Base-by-base conservation (phyloP, 2,888 invertebrate species). In the Pyrocoelia pectoralis region DNA sequence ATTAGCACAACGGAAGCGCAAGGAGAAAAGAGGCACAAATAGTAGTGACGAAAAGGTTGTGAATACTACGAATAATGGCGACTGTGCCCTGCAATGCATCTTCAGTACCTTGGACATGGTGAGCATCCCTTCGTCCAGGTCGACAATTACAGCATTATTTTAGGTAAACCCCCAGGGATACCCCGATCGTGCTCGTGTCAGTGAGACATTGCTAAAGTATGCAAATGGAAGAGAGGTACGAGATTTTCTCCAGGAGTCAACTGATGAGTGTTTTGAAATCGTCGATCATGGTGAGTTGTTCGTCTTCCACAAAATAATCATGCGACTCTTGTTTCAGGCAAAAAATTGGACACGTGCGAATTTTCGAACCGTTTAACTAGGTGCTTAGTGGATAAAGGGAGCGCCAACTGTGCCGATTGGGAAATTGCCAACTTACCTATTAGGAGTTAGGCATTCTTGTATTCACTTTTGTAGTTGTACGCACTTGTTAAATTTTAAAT, bases 401-500 rank as follows among this genome's bases (percentile, higher is more conserved):
- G 85, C 74, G 84, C 87, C 1, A 90, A 89, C 75, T 92, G 92
- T 73, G 89, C 89, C 14, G 92, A 92, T 73, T 92, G 91, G 91
- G 86, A 88, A 57, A 85, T 87, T 64, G 81, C 80, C 29, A 80
- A 80, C 59, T 66, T 84, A 63, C 75, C 84, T 15, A 82, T 83
- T 68, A 33, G 33, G 2, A 33, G 8, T n/a, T 33, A n/a, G 8
- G 2, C 8, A n/a, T n/a, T n/a, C 2, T 4, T 33, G 2, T 33
- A 3, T 33, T 33, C 8, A 8, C 24, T 24, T 24, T 3, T 24
- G 24, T 5, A 33, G n/a, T 33, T 33, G 10, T 33, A n/a, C 2
- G 33, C 33, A n/a, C n/a, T 33, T n/a, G 2, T 33, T 8, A n/a
- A 33, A 33, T 33, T 8, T n/a, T n/a, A n/a, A n/a, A n/a, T n/a